Evolutionary conservation across 2,113 vertebrate species (phyloP).

Genomic region (Oreochromis tanganicae): DNA sequence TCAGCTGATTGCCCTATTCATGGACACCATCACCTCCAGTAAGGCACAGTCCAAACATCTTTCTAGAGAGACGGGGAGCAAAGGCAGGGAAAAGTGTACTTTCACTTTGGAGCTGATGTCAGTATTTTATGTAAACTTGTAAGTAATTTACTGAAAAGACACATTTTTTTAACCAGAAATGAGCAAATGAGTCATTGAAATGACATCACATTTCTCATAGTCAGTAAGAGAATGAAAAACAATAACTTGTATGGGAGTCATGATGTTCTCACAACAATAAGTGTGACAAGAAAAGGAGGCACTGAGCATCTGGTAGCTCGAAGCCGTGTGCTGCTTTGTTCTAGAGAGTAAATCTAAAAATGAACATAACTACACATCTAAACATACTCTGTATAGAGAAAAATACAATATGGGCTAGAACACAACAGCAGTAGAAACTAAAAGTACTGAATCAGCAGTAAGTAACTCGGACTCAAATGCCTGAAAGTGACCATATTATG

Average conservation of each 20-base stretch:
- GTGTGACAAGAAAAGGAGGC: conserved; percentile 37
- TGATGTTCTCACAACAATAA: conserved; percentile 27
- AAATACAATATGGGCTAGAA: background rate
- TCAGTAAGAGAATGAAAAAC: background rate
- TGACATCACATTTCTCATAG: background rate
- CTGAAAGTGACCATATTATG: background rate
- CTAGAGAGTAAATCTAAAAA: background rate
- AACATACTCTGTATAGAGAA: background rate
- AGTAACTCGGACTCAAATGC: background rate
- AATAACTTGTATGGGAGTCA: background rate
- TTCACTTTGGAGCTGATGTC: background rate
- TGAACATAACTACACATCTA: background rate
- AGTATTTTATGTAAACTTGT: background rate
- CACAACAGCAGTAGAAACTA: background rate
- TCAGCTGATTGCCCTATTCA: background rate
- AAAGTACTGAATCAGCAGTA: background rate
- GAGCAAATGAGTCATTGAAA: background rate
- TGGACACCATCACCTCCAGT: background rate
- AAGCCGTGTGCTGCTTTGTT: background rate
- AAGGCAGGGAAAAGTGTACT: background rate
- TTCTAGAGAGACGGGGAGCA: accelerated
- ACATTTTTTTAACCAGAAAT: background rate
- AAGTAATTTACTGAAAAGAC: background rate
- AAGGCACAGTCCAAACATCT: background rate
- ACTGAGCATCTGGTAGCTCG: background rate